Conservation (phyloP, 2,113 vertebrate species). For the Grammatotria lemairii region DNA sequence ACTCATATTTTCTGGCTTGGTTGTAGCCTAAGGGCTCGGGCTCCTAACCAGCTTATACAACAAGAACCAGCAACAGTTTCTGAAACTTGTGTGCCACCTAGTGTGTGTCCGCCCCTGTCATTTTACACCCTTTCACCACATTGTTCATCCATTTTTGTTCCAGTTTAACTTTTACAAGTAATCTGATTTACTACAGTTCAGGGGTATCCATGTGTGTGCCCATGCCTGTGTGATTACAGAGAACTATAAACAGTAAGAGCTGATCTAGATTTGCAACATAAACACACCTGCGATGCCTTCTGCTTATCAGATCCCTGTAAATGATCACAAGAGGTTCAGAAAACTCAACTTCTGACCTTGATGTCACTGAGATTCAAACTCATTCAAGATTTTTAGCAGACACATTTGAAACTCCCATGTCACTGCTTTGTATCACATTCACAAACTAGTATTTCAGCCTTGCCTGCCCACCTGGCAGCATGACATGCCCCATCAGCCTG, state of each 20-base stretch:
- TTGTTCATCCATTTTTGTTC: fast-evolving
- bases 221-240: neutral
- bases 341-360: neutral
- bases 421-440: neutral
- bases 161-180: neutral
- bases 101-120: neutral
- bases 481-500: neutral
- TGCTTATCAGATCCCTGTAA: neutral
- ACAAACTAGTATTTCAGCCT: neutral
- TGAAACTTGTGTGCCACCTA: neutral
- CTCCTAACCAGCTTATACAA: neutral
- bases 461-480: neutral
- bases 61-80: neutral
- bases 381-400: neutral
- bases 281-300: neutral
- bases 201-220: neutral
- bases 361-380: neutral
- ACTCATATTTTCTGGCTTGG: neutral
- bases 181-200: neutral
- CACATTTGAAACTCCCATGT: neutral
- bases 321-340: neutral
- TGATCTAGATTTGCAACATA: neutral
- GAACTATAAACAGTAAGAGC: neutral
- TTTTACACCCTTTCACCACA: fast-evolving
- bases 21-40: neutral